Percentiles rank a stretch among this genome's conserved stretches.
phyloP scores from a whole-genome alignment of 2,113 vertebrate genomes.

The Anarhynchus alexandrinus region DNA sequence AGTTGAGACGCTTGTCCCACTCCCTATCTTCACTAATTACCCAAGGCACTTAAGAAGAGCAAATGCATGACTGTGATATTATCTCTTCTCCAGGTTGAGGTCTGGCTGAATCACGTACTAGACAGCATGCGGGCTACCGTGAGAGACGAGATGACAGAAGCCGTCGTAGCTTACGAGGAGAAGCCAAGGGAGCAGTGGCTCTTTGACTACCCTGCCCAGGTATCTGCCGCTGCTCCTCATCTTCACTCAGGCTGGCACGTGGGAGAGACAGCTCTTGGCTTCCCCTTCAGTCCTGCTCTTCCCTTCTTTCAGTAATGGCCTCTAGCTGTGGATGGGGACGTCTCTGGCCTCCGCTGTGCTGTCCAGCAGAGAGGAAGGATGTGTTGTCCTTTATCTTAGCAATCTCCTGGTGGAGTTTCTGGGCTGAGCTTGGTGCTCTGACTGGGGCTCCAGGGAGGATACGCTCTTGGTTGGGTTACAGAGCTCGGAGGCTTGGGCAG shows the following conservation, averaged over 20 bases:
- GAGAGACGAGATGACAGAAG: conserved; percentile 83
- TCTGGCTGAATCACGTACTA: conserved; percentile 86
- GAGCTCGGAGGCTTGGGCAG: rapidly evolving
- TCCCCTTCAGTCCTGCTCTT: not conserved
- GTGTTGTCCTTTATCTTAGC: not conserved
- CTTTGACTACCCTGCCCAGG: conserved; percentile 89
- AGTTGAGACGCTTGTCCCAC: not conserved
- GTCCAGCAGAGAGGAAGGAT: not conserved
- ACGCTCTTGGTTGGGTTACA: not conserved
- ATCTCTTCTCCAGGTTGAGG: conserved; percentile 81
- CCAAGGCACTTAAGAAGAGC: not conserved
- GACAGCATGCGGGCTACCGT: conserved; percentile 86
- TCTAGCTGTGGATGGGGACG: rapidly evolving
- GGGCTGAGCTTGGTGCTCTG: not conserved
- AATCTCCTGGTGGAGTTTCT: not conserved
- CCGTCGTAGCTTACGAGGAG: conserved; percentile 84
- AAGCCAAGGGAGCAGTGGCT: conserved; percentile 93
- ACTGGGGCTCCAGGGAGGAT: not conserved
- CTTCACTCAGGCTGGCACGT: not conserved
- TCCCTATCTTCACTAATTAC: too few species aligned
- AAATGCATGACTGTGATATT: not conserved
- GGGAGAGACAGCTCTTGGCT: not conserved
- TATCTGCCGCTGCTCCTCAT: conserved; percentile 5
- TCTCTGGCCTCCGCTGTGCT: not conserved
- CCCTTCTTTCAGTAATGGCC: not conserved